Percentiles rank a stretch among this genome's conserved stretches.
These are phyloP conservation scores for Fregetta grallaria DNA, from an alignment of 2,113 vertebrate genomes.

Conservation along the genomic window DNA sequence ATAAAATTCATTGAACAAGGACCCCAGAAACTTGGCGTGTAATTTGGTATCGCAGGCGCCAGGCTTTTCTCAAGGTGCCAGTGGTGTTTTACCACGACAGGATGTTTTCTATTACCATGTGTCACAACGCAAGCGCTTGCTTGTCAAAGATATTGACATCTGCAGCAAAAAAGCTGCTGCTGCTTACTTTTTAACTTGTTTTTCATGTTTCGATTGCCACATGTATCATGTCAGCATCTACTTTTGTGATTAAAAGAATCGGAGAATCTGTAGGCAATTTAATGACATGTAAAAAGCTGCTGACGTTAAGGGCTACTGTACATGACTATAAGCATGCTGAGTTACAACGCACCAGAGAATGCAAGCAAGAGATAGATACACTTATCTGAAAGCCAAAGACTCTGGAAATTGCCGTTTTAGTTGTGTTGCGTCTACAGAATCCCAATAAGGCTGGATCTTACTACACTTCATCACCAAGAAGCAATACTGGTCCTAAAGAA, in stretches of 20 bases:
- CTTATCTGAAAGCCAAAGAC: not conserved
- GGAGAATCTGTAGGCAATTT: not conserved
- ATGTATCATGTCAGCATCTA: not conserved
- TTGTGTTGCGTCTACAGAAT: not conserved
- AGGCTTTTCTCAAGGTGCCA: not conserved
- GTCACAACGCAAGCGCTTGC: not conserved
- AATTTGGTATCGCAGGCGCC: not conserved
- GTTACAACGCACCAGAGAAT: not conserved
- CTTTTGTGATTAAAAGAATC: not conserved
- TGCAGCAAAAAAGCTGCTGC: not conserved
- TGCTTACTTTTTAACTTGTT: not conserved
- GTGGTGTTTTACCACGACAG: not conserved
- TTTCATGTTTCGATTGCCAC: not conserved
- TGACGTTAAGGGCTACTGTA: not conserved
- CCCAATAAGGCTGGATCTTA: not conserved
- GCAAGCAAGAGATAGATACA: not conserved
- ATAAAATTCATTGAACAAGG: not conserved
- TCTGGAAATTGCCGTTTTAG: not conserved
- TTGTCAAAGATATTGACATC: not conserved
- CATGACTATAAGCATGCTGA: not conserved
- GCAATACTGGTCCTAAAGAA: not conserved
- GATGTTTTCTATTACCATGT: not conserved
- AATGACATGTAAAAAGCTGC: not conserved
- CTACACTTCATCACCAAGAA: not conserved
- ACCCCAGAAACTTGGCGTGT: not conserved